Base-by-base conservation (phyloP, 2,797 vertebrate species). In the Dryobates pubescens region DNA sequence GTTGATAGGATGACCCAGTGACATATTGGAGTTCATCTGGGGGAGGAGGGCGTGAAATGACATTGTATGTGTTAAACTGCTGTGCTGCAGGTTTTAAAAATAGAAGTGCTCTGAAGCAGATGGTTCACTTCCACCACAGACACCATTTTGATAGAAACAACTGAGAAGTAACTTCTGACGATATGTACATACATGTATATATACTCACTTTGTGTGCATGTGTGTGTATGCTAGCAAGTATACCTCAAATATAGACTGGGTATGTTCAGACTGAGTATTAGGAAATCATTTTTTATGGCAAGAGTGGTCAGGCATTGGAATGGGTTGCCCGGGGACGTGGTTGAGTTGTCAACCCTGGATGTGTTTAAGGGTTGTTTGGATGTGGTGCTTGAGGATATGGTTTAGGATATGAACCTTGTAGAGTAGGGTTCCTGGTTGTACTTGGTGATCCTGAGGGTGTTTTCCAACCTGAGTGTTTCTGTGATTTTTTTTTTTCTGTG, bases 21-120 rank as follows among this genome's bases (percentile, higher is more conserved):
- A 94, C 93, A 96, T 91, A 95, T 89, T 92, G 78, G 73, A 90
- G 89, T 88, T 95, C 87, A 88, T 96, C 72, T 91, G 83, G n/a
- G 81, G 86, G 84, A 94, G 85, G 53, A 93, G 82, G 78, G 47
- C 61, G 88, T 76, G 93, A 88, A 92, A 61, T 85, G 86, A 78
- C 84, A 89, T 56, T 94, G 71, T 63, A 80, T 84, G 82, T 94
- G 94, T 83, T 89, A 65, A 90, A 72, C 62, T 96, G 53, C 70
- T 87, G 70, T 89, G 79, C 78, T 92, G 91, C 67, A 84, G 70
- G 83, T 45, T 78, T 89, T 84, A 94, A 92, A 95, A 95, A 96
- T 83, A 95, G 89, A 94, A 92, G 23, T 80, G 75, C 77, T 82
- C 68, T 78, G 80, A 90, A 95, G 75, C 94, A 96, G 96, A 96